phyloP scores from a whole-genome alignment of 1,140 invertebrate genomes.

The Leptopilina boulardi region DNA sequence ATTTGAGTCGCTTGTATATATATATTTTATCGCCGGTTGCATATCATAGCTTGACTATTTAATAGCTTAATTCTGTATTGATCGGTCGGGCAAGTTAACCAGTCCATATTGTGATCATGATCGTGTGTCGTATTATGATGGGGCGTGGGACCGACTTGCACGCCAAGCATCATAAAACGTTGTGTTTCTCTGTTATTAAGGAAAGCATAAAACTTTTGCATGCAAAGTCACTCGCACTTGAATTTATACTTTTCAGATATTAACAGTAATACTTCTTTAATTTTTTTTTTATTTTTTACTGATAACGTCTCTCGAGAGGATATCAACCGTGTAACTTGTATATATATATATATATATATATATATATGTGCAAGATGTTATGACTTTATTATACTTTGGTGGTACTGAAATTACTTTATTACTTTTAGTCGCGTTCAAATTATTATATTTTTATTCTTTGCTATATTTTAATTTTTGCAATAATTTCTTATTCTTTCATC shows the following conservation, averaged over 20 bases:
- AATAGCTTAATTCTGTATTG: slow-evolving; percentile 68
- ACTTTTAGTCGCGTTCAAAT: neutral
- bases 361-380: too few species aligned
- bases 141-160: slow-evolving; percentile 49
- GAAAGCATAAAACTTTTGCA: slow-evolving; percentile 50
- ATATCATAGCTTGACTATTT: slow-evolving; percentile 59
- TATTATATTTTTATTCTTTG: too few species aligned
- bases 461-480: too few species aligned
- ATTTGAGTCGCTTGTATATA: slow-evolving; percentile 35
- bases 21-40: slow-evolving; percentile 54
- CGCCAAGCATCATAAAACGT: slow-evolving; percentile 58
- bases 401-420: neutral
- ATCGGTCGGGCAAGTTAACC: slow-evolving; percentile 56
- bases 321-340: neutral
- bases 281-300: neutral
- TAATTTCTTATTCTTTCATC: too few species aligned
- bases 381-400: slow-evolving; percentile 11
- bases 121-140: slow-evolving; percentile 58
- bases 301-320: slow-evolving; percentile 12
- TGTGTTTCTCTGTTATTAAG: slow-evolving; percentile 52
- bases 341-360: too few species aligned
- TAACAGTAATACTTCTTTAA: slow-evolving; percentile 17
- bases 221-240: slow-evolving; percentile 48
- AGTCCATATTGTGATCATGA: slow-evolving; percentile 58
- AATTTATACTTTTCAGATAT: slow-evolving; percentile 49